Conservation (phyloP, 2,113 vertebrate genomes). For the Genyomyrus donnyi region DNA sequence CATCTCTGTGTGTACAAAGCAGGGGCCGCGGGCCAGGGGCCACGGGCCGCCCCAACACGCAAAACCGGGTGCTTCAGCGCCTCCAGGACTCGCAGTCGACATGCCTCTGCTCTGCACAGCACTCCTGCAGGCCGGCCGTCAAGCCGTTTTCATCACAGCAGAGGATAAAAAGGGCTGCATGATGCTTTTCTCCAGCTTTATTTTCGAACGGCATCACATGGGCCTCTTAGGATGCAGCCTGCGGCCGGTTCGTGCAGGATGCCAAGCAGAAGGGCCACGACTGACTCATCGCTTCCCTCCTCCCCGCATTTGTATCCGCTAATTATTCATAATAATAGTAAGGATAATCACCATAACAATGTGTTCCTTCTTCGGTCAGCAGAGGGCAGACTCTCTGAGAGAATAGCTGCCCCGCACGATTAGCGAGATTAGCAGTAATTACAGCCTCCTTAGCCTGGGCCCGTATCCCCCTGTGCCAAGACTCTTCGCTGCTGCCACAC, state of each 20-base stretch:
- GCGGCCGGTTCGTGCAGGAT: constrained; percentile 36
- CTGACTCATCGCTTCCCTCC: constrained; percentile 22
- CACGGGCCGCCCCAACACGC: neutral
- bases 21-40: too few relatives aligned
- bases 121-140: neutral
- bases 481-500: neutral
- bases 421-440: neutral
- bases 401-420: neutral
- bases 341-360: neutral
- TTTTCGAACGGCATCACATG: constrained; percentile 31
- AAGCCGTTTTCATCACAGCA: neutral
- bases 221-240: constrained; percentile 54
- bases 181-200: constrained; percentile 7
- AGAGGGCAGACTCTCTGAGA: neutral
- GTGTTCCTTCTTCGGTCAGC: neutral
- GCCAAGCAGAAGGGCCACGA: constrained; percentile 1
- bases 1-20: neutral
- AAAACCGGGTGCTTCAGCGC: neutral
- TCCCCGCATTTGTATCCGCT: neutral
- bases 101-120: neutral
- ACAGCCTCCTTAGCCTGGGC: neutral
- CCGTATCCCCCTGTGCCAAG: neutral
- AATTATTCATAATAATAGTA: neutral
- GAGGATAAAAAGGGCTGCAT: neutral
- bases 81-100: neutral